These are phyloP conservation scores for Bufo gargarizans DNA, from an alignment of 2,113 vertebrate genomes.

Conservation along the genomic window DNA sequence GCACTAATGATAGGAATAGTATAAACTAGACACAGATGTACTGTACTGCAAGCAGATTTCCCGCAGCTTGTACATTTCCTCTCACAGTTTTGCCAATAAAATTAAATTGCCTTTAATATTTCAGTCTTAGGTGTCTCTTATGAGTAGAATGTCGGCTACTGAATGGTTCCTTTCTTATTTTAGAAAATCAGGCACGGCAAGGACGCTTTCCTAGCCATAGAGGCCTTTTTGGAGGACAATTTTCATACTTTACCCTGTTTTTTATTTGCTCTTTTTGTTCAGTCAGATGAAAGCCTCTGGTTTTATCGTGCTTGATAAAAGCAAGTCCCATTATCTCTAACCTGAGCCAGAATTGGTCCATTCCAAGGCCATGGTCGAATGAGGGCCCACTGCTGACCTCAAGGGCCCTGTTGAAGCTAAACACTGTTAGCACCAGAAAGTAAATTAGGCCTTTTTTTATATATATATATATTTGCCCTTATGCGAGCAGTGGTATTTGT, in stretches of 20 bases:
- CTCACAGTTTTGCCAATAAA: conserved; percentile 54
- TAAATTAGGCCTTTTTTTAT: too few species aligned
- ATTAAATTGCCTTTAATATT: conserved; percentile 57
- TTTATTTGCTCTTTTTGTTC: neutral
- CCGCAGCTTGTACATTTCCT: conserved; percentile 43
- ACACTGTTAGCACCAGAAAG: neutral
- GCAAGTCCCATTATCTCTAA: neutral
- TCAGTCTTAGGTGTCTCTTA: conserved; percentile 46
- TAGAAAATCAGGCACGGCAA: neutral
- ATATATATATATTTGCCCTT: too few species aligned
- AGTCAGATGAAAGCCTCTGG: neutral
- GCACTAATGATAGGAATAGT: conserved; percentile 44
- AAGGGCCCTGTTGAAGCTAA: neutral
- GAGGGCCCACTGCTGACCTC: neutral
- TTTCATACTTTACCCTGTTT: neutral
- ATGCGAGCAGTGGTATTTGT: too few species aligned
- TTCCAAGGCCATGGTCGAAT: neutral
- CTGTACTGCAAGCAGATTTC: conserved; percentile 42
- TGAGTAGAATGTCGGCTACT: conserved; percentile 22
- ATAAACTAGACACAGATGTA: conserved; percentile 55
- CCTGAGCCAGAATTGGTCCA: neutral
- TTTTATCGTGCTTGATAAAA: neutral
- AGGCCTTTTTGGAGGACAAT: neutral
- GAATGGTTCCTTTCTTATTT: conserved; percentile 28
- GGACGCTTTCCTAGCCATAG: neutral